Evolutionary conservation across 64 coral and sea anemone species (phyloP).

Genomic region (Dendronephthya gigantea): DNA sequence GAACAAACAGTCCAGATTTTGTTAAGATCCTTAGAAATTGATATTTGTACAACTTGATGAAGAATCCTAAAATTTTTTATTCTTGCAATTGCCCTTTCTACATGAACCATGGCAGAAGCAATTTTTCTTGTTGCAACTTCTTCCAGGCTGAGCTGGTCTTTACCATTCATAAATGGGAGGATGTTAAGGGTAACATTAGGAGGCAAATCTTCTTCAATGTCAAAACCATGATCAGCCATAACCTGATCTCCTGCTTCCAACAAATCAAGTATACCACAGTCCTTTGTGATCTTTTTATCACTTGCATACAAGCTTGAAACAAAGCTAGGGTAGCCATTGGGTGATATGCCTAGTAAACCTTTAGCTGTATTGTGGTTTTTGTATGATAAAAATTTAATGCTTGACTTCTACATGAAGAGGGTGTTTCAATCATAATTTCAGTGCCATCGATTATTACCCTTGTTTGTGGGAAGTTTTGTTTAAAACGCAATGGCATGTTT

Average conservation of each 20-base stretch:
- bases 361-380: constrained; percentile 44
- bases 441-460: too few species aligned
- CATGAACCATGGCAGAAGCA: constrained; percentile 35
- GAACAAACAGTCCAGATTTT: constrained; percentile 46
- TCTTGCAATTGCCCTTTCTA: constrained; percentile 43
- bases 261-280: background rate
- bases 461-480: too few species aligned
- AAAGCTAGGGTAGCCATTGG: background rate
- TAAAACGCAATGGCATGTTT: too few species aligned
- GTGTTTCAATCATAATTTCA: too few species aligned
- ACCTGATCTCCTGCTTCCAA: background rate
- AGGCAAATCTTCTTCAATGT: constrained; percentile 19
- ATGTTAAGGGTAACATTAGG: constrained; percentile 26
- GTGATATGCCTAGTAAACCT: background rate
- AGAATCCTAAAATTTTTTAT: constrained; percentile 60
- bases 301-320: background rate
- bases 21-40: constrained; percentile 34
- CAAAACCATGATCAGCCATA: background rate
- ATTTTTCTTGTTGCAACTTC: constrained; percentile 5
- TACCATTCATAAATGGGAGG: constrained; percentile 34
- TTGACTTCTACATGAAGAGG: too few species aligned
- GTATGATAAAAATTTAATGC: background rate
- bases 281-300: background rate
- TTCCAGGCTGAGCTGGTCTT: background rate
- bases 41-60: background rate